These are phyloP conservation scores for Cartodere bifasciata DNA, from an alignment of 2,888 invertebrate genomes.

Conservation along the genomic window DNA sequence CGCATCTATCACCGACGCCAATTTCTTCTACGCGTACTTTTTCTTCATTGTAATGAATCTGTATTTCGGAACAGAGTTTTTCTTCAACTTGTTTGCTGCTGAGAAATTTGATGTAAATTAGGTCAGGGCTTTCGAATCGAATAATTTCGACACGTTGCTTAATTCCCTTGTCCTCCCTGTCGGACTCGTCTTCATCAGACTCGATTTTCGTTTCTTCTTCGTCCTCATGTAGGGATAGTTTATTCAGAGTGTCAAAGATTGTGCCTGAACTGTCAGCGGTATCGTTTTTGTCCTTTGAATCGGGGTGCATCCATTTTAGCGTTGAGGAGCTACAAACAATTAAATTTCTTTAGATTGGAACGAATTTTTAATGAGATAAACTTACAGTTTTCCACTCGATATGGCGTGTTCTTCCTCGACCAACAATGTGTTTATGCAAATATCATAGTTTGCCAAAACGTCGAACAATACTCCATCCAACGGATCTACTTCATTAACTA, in stretches of 20 bases:
- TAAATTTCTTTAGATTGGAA: background rate
- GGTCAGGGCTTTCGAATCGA: constrained; percentile 23
- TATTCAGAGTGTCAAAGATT: too few species aligned
- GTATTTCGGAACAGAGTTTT: constrained; percentile 19
- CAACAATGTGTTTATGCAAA: constrained; percentile 42
- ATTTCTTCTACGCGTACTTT: constrained; percentile 12
- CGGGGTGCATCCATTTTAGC: constrained; percentile 33
- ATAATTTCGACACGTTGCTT: constrained; percentile 23
- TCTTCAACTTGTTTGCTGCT: constrained; percentile 20
- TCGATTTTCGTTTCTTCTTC: constrained; percentile 15
- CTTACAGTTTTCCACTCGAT: constrained; percentile 40
- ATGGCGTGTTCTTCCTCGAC: constrained; percentile 37
- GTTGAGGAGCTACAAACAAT: constrained; percentile 24
- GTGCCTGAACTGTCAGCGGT: too few species aligned
- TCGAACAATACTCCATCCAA: constrained; percentile 35
- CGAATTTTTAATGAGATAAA: too few species aligned
- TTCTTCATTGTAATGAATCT: constrained; percentile 19
- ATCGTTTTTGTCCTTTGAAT: constrained; percentile 7
- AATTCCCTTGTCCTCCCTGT: constrained; percentile 15
- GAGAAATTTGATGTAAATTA: constrained; percentile 33
- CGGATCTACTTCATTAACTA: constrained; percentile 26
- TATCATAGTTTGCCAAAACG: constrained; percentile 24
- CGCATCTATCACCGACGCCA: constrained; percentile 31
- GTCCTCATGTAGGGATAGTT: too few species aligned
- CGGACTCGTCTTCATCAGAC: constrained; percentile 15